Percentiles rank a stretch among this genome's conserved stretches.
Conservation (phyloP, 1,140 invertebrate genomes). For the Drosophila pachea region DNA sequence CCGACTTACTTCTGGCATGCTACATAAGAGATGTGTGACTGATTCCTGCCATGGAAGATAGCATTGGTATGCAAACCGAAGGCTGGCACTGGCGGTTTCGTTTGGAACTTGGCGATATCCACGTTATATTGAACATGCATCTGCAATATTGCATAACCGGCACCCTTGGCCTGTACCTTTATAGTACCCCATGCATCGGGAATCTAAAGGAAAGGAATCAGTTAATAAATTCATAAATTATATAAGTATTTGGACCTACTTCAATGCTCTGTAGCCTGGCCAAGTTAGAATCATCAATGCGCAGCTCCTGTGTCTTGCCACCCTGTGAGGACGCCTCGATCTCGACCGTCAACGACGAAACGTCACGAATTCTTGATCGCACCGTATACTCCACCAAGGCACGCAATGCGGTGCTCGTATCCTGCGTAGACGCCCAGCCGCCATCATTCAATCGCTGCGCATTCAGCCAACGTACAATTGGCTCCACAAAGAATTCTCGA, state of each 20-base stretch:
- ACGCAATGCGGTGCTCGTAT: conserved; percentile 91
- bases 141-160: conserved; percentile 94
- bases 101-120: conserved; percentile 91
- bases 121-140: conserved; percentile 97
- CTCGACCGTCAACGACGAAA: conserved; percentile 89
- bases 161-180: conserved; percentile 92
- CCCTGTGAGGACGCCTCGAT: conserved; percentile 92
- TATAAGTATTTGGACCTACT: conserved; percentile 78
- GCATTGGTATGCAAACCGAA: conserved; percentile 87
- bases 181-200: conserved; percentile 95
- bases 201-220: conserved; percentile 81
- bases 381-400: conserved; percentile 94
- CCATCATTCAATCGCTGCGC: conserved; percentile 93
- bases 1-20: conserved; percentile 87
- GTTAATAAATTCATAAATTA: too few species aligned
- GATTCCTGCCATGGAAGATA: conserved; percentile 92
- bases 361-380: conserved; percentile 89
- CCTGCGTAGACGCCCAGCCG: conserved; percentile 96
- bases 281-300: conserved; percentile 87
- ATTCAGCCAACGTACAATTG: conserved; percentile 96
- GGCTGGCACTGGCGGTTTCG: conserved; percentile 87
- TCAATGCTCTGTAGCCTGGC: conserved; percentile 87
- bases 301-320: conserved; percentile 83
- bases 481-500: conserved; percentile 88
- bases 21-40: conserved; percentile 92